Percentiles rank a stretch among this genome's conserved stretches.
Evolutionary conservation across 2,113 vertebrate genomes (phyloP).

Genomic region (Thinocorus orbignyianus): DNA sequence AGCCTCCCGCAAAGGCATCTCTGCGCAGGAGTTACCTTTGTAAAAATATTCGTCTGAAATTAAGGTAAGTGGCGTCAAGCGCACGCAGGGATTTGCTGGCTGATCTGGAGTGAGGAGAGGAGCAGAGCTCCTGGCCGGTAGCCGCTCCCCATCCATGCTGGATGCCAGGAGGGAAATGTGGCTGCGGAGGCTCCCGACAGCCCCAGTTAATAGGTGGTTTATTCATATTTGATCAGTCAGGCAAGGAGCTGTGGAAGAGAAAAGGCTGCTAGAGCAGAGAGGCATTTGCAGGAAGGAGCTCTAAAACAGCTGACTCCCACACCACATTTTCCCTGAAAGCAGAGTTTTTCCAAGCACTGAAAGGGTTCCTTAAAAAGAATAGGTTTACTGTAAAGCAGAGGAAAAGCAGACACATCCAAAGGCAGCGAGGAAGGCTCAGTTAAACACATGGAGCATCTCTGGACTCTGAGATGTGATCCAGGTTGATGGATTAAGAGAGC

Average conservation of each 20-base stretch:
- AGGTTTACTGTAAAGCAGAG: not conserved
- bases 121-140: not conserved
- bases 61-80: accelerated
- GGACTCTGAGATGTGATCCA: not conserved
- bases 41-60: not conserved
- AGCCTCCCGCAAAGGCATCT: accelerated
- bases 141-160: accelerated
- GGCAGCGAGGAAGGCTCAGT: not conserved
- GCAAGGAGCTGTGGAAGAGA: not conserved
- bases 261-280: not conserved
- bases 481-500: not conserved
- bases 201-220: accelerated
- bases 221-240: not conserved
- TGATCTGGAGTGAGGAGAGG: accelerated
- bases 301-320: not conserved
- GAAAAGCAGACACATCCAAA: not conserved
- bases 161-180: accelerated
- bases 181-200: not conserved
- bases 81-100: accelerated
- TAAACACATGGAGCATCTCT: not conserved
- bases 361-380: accelerated
- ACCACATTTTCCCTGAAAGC: not conserved
- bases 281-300: not conserved
- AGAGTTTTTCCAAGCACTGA: not conserved
- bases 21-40: not conserved